Percentiles rank a stretch among this genome's conserved stretches.
phyloP scores from a whole-genome alignment of 2,888 invertebrate genomes.

The Drosophila recens region DNA sequence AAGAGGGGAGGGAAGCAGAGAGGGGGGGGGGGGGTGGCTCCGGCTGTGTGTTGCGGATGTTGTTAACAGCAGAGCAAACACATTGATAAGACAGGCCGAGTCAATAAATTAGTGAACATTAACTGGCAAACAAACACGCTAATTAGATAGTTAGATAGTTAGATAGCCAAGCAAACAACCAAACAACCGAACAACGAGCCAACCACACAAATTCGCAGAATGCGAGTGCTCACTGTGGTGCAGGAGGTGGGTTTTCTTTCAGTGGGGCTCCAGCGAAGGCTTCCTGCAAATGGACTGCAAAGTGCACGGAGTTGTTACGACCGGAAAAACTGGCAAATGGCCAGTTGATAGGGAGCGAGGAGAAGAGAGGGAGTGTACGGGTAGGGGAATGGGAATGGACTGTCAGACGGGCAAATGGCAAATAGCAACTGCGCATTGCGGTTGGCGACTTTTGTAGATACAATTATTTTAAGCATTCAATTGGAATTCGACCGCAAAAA shows the following conservation, averaged over 20 bases:
- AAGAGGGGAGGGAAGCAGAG: background rate
- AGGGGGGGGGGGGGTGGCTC: background rate
- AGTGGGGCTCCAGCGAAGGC: constrained; percentile 7
- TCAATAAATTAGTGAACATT: constrained; percentile 65
- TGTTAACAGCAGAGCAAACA: constrained; percentile 69
- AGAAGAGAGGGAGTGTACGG: background rate
- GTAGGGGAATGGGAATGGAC: background rate
- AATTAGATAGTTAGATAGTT: constrained; percentile 68
- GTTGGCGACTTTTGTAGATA: constrained; percentile 62
- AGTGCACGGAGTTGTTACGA: constrained; percentile 37
- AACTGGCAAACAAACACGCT: constrained; percentile 69
- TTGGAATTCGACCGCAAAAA: constrained; percentile 77
- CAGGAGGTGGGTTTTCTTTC: background rate
- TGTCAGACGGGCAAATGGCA: constrained; percentile 42
- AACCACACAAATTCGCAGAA: constrained; percentile 53
- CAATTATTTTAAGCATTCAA: constrained; percentile 81
- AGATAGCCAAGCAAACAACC: constrained; percentile 49
- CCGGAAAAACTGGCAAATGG: constrained; percentile 79
- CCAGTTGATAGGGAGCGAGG: constrained; percentile 33
- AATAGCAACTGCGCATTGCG: constrained; percentile 77
- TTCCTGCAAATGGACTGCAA: constrained; percentile 29
- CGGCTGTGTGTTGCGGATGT: constrained; percentile 60
- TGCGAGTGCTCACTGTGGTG: constrained; percentile 1
- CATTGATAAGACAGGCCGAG: constrained; percentile 57
- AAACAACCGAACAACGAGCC: background rate